Evolutionary conservation across 2,888 invertebrate genomes (phyloP).

Genomic region (Ptychoptera contaminata): DNA sequence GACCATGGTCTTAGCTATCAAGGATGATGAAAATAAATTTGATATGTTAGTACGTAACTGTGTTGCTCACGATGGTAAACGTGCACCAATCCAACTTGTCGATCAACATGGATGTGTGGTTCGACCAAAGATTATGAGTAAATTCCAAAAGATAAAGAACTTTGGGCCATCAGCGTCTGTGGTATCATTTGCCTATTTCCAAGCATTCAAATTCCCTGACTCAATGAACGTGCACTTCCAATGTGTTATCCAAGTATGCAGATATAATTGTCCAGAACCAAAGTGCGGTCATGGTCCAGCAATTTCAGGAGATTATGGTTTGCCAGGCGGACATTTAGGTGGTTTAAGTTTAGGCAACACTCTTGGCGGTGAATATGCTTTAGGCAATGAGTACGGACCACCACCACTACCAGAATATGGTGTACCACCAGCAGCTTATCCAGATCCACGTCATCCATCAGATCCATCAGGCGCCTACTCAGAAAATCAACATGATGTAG

Average conservation of each 20-base stretch:
- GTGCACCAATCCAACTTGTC: conserved; percentile 82
- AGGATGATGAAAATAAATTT: conserved; percentile 91
- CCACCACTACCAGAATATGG: conserved; percentile 52
- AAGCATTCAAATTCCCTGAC: conserved; percentile 93
- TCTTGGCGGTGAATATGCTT: conserved; percentile 20
- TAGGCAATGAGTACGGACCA: conserved; percentile 52
- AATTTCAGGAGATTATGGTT: conserved; percentile 47
- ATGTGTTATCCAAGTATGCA: conserved; percentile 87
- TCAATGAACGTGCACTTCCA: conserved; percentile 97
- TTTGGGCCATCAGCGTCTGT: conserved; percentile 89
- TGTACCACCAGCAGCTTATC: conserved; percentile 66
- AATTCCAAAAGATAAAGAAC: conserved; percentile 92
- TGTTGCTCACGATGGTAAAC: conserved; percentile 86
- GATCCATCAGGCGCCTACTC: conserved; percentile 71
- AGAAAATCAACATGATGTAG: conserved; percentile 63
- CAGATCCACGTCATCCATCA: conserved; percentile 76
- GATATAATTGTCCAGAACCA: conserved; percentile 85
- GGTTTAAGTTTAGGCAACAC: conserved; percentile 3
- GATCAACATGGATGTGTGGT: conserved; percentile 90
- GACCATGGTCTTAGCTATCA: conserved; percentile 93
- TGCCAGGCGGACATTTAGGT: conserved; percentile 22
- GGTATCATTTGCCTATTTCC: conserved; percentile 90
- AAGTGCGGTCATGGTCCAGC: conserved; percentile 58
- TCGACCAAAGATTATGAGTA: conserved; percentile 86
- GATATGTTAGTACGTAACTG: conserved; percentile 91